Conservation (phyloP, 2,797 vertebrate genomes). For the Chrysolophus pictus region DNA sequence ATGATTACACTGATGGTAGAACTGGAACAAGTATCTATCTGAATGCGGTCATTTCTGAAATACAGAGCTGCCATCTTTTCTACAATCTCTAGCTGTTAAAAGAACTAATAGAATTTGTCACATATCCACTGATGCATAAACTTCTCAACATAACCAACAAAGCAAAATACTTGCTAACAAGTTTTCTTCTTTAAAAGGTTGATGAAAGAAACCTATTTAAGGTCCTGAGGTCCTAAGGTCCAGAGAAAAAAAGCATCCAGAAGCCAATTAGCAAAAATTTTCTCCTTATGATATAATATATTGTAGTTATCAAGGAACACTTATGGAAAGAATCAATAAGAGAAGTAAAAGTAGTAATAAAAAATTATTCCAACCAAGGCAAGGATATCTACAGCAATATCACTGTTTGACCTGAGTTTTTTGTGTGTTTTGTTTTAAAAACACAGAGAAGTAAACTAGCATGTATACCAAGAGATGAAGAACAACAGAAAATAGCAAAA, state of each 20-base stretch:
- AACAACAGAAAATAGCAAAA: not conserved
- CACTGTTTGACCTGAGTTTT: not conserved
- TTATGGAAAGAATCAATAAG: not conserved
- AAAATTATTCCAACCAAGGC: not conserved
- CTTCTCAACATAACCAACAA: not conserved
- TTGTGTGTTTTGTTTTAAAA: not conserved
- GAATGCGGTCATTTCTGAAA: not conserved
- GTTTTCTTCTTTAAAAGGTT: not conserved
- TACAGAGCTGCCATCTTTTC: not conserved
- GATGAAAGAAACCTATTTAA: not conserved
- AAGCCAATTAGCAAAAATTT: not conserved
- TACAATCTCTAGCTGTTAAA: not conserved
- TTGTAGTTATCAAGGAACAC: not conserved
- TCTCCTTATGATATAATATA: not conserved
- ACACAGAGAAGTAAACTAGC: not conserved
- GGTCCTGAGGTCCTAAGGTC: too few species aligned
- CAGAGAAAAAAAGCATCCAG: not conserved
- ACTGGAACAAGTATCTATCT: not conserved
- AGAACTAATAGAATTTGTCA: not conserved
- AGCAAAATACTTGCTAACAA: not conserved
- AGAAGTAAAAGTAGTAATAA: not conserved
- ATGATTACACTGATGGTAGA: not conserved
- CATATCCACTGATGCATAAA: not conserved
- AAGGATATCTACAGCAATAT: not conserved
- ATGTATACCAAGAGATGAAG: not conserved